A percentile compares a stretch with the other conserved stretches of the same genome.
Evolutionary conservation across 2,113 vertebrate genomes (phyloP).

Genomic region (Aphyosemion australe): DNA sequence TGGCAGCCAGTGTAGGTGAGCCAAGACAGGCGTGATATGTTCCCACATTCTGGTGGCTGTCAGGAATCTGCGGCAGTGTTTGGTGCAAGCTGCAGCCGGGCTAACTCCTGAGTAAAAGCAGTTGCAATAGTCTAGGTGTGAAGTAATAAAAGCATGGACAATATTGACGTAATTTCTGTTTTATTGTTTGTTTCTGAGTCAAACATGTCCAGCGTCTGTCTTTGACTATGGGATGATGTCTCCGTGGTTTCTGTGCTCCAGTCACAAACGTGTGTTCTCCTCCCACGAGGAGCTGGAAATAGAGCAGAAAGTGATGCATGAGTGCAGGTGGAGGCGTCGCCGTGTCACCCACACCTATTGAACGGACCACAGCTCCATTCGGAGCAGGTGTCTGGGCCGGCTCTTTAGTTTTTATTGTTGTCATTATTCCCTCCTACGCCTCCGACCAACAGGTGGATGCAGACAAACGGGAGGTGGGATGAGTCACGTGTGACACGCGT

Average conservation of each 20-base stretch:
- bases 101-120: too few relatives aligned
- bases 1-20: too few relatives aligned
- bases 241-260: not conserved
- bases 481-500: conserved; percentile 1
- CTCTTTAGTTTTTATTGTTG: conserved; percentile 12
- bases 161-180: too few relatives aligned
- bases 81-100: too few relatives aligned
- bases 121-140: too few relatives aligned
- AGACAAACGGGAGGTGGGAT: not conserved
- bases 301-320: not conserved
- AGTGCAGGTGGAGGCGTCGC: not conserved
- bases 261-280: not conserved
- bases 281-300: conserved; percentile 15
- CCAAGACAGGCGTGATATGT: too few relatives aligned
- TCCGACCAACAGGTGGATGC: conserved; percentile 12
- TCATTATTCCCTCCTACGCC: not conserved
- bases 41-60: too few relatives aligned
- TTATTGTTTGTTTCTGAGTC: too few relatives aligned
- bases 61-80: too few relatives aligned
- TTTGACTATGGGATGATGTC: too few relatives aligned
- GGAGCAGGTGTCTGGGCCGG: conserved; percentile 16
- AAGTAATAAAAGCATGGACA: too few relatives aligned
- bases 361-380: not conserved
- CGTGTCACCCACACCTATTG: not conserved
- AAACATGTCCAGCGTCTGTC: too few relatives aligned